Base-by-base conservation (phyloP, 1,140 invertebrate genomes). In the Dreissena polymorpha region DNA sequence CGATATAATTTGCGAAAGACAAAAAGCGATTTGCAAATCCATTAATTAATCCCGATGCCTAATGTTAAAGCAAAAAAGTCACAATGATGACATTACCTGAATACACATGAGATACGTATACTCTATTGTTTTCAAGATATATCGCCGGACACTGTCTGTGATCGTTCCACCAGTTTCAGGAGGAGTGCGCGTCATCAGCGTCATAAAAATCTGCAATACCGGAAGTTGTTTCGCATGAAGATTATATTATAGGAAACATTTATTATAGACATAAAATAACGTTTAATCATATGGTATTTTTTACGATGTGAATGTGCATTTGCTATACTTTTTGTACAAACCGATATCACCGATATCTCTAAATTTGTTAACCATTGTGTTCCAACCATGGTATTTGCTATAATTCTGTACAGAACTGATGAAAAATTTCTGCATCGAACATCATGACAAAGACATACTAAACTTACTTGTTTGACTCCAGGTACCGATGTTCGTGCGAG, bases 21-120 rank as follows among this genome's bases (percentile, higher is more conserved):
- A 39, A 39, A 39, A 39, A 39, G 39, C 39, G 39, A 39, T 39
- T 8, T 39, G 39, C 39, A 39, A 39, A 39, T 39, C 39, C 8
- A 2, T 39, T 39, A 39, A 39, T 39, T 2, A 39, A 2, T 5
- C 39, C 8, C 8, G 39, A 39, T 39, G 39, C 39, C 39, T 39
- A 2, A 39, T 39, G 2, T 39, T 8, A 8, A 39, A 39, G 39
- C 39, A 8, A 39, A 39, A n/a, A 39, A 39, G 39, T 39, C 39
- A 39, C 39, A 39, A 39, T 39, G 39, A 39, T 39, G 39, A 39
- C 39, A 39, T 70, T 80, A 80, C 78, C 78, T 80, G 78, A 27
- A 80, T 80, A 16, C 78, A 72, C 78, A 80, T 80, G 3, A 80
- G 49, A 39, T 80, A 80, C 2, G 68, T 51, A 12, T 64, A 69